Conservation (phyloP, 2,113 vertebrate species). For the Oncorhynchus tshawytscha region DNA sequence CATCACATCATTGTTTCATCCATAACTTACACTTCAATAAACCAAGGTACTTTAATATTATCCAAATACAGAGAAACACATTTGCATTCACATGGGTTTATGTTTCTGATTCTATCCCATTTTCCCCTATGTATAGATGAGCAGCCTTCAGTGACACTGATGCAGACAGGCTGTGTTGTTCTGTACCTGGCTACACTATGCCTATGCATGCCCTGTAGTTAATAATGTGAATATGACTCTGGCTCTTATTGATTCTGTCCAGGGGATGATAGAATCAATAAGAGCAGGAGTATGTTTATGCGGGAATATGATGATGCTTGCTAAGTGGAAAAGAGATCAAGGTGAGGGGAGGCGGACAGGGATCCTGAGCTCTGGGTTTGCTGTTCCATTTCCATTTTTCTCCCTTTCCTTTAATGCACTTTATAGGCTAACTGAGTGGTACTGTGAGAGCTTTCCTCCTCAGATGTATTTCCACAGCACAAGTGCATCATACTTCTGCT, state of each 20-base stretch:
- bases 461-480: background rate
- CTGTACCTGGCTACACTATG: conserved; percentile 37
- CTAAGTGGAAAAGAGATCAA: conserved; percentile 67
- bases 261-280: conserved; percentile 40
- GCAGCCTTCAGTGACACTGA: conserved; percentile 14
- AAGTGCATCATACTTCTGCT: background rate
- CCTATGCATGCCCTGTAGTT: conserved; percentile 60
- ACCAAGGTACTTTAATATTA: too few relatives aligned
- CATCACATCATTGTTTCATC: too few relatives aligned
- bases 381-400: conserved; percentile 60
- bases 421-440: background rate
- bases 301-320: conserved; percentile 68
- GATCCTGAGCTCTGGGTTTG: conserved; percentile 41
- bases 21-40: too few relatives aligned
- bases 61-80: too few relatives aligned
- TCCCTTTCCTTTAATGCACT: conserved; percentile 44
- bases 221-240: conserved; percentile 66
- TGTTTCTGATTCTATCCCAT: too few relatives aligned
- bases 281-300: conserved; percentile 57
- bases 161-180: background rate
- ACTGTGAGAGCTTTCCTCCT: background rate
- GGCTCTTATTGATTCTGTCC: conserved; percentile 69
- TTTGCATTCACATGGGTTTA: too few relatives aligned
- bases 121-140: conserved; percentile 13
- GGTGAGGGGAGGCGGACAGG: conserved; percentile 43